phyloP scores from a whole-genome alignment of 2,888 invertebrate species.

The Caenorhabditis drosophilae region DNA sequence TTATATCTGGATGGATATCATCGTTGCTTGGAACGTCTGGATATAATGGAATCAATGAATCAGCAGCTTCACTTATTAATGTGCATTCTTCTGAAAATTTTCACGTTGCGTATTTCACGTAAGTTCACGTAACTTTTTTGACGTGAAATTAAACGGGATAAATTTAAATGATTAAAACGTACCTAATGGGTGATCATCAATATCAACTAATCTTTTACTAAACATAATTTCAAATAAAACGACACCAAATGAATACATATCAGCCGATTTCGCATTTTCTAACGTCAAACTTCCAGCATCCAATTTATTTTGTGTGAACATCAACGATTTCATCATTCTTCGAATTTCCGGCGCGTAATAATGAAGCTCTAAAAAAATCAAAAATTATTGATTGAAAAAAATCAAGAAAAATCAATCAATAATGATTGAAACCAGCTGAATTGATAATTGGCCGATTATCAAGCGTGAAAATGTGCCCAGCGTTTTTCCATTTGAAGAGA shows the following conservation, averaged over 20 bases:
- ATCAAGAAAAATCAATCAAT: no score
- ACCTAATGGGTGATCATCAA: no score
- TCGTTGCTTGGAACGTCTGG: constrained; percentile 6
- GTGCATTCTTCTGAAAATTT: neutral
- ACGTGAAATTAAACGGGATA: no score
- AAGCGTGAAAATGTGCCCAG: constrained; percentile 47
- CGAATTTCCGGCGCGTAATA: constrained; percentile 66
- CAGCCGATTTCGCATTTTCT: constrained; percentile 30
- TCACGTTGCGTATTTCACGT: no score
- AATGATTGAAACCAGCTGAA: no score
- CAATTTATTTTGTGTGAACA: neutral
- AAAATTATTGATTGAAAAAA: no score
- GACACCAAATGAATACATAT: constrained; percentile 65
- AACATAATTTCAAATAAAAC: constrained; percentile 60
- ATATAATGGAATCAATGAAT: neutral
- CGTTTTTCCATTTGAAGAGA: constrained; percentile 43
- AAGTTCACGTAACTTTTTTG: no score
- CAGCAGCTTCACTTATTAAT: neutral
- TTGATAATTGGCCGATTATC: constrained; percentile 54
- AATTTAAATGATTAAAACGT: no score
- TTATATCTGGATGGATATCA: constrained; percentile 52
- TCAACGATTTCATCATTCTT: constrained; percentile 26
- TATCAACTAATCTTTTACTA: constrained; percentile 39
- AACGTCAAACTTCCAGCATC: constrained; percentile 29
- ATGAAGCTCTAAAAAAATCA: constrained; percentile 65